Evolutionary conservation across 1,140 invertebrate species (phyloP), one percentile per base, ranked within the genome.

Genomic region (Pectinophora gossypiella): DNA sequence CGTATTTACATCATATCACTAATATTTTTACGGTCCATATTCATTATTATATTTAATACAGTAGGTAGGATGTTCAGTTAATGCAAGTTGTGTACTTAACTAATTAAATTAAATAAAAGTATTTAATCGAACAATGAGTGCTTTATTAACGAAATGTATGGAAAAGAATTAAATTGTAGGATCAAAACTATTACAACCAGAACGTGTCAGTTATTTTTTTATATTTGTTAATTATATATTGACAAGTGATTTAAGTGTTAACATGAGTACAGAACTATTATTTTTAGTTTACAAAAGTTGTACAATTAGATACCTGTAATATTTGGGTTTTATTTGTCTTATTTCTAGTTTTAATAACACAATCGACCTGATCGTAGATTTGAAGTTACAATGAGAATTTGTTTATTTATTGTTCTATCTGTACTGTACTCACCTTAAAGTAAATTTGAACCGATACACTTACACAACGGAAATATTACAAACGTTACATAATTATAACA

Each of bases 111-210:
- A 62, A 66, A 58, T 56, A 65, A 74, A 67, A 35, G 12, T 32
- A 48, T 10, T 48, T 62, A 54, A 56, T 78, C 58, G 83, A 86
- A 86, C 83, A 86, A 86, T 86, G 76, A 86, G 80, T 86, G 80
- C 80, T 86, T 86, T 86, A 86, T 86, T 86, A 86, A 86, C 83
- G 77, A 86, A 85, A 83, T 80, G 77, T 77, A 75, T 75, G 73
- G 69, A 78, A 79, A 78, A 80, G 75, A 78, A 82, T 77, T 66
- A 68, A 78, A 77, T 77, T 73, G 72, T 82, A 77, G 81, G 72
- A 74, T 85, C 68, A 73, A n/a, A n/a, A 59, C 65, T 65, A 64
- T 77, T 83, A 80, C 79, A 85, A 83, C 71, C 77, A 76, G 57
- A 79, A 72, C 69, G 73, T 72, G 72, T 54, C 60, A 61, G 54